Evolutionary conservation across 2,888 invertebrate genomes (phyloP).

Genomic region (Eulithis testata): DNA sequence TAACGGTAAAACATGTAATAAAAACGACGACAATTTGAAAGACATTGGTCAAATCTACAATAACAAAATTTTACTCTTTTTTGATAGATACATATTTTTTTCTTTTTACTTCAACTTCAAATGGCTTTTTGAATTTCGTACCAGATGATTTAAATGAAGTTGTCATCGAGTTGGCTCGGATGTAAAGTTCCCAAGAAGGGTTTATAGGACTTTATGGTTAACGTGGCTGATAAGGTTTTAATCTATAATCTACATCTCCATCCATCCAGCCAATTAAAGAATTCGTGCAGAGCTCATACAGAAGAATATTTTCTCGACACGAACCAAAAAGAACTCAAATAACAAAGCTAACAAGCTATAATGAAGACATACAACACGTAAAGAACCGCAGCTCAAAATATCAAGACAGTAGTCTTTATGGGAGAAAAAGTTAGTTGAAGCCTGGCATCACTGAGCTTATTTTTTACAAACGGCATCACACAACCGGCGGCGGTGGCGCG

Average conservation of each 20-base stretch:
- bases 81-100: constrained; percentile 64
- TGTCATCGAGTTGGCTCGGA: constrained; percentile 76
- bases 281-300: too few species aligned
- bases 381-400: background rate
- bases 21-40: constrained; percentile 82
- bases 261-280: background rate
- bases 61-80: constrained; percentile 82
- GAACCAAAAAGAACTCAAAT: too few species aligned
- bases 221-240: constrained; percentile 17
- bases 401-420: background rate
- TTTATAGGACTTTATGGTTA: constrained; percentile 50
- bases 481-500: constrained; percentile 44
- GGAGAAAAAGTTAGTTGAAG: constrained; percentile 24
- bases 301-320: too few species aligned
- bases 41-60: constrained; percentile 81
- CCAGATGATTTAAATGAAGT: constrained; percentile 58
- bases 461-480: constrained; percentile 43
- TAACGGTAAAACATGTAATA: constrained; percentile 79
- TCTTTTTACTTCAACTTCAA: constrained; percentile 59
- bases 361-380: background rate
- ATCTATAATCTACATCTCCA: background rate
- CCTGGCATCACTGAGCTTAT: constrained; percentile 47
- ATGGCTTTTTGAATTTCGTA: constrained; percentile 79
- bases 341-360: too few species aligned
- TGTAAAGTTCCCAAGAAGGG: constrained; percentile 43